These are phyloP conservation scores for Micromussa lordhowensis DNA, from an alignment of 92 coral and sea anemone species.

Conservation along the genomic window DNA sequence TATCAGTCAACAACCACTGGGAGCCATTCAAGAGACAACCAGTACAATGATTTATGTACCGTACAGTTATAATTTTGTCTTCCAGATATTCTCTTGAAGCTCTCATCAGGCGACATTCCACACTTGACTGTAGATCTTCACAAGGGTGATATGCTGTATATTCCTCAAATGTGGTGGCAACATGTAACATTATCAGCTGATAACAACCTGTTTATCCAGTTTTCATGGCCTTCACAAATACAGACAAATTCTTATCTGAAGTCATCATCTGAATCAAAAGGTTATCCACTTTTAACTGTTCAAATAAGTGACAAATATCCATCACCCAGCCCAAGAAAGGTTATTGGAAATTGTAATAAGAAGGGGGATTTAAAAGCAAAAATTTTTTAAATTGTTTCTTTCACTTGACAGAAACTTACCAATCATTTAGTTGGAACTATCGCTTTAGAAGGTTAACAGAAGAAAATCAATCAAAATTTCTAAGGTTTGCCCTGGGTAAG, in stretches of 20 bases:
- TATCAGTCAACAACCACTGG: background rate
- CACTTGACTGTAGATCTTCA: slow-evolving; percentile 52
- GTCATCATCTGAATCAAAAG: slow-evolving; percentile 1
- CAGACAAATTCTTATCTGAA: background rate
- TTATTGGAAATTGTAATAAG: too few species aligned
- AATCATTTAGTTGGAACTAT: too few species aligned
- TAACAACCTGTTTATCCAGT: slow-evolving; percentile 40
- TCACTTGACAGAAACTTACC: too few species aligned
- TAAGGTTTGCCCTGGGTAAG: too few species aligned
- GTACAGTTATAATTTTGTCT: background rate
- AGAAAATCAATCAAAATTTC: too few species aligned
- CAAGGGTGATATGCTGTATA: slow-evolving; percentile 59
- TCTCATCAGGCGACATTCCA: slow-evolving; percentile 47
- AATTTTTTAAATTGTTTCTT: too few species aligned
- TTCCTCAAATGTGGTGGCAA: slow-evolving; percentile 75
- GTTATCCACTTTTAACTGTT: background rate
- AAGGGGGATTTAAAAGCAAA: too few species aligned
- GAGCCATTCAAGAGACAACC: background rate
- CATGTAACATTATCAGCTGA: slow-evolving; percentile 25
- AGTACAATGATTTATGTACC: too few species aligned
- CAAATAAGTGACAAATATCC: background rate
- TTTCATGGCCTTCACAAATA: slow-evolving; percentile 51
- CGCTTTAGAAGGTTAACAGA: too few species aligned
- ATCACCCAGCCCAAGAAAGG: too few species aligned
- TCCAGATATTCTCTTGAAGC: slow-evolving; percentile 19